These are phyloP conservation scores for Oncorhynchus masou DNA, from an alignment of 2,113 vertebrate genomes.

Conservation along the genomic window DNA sequence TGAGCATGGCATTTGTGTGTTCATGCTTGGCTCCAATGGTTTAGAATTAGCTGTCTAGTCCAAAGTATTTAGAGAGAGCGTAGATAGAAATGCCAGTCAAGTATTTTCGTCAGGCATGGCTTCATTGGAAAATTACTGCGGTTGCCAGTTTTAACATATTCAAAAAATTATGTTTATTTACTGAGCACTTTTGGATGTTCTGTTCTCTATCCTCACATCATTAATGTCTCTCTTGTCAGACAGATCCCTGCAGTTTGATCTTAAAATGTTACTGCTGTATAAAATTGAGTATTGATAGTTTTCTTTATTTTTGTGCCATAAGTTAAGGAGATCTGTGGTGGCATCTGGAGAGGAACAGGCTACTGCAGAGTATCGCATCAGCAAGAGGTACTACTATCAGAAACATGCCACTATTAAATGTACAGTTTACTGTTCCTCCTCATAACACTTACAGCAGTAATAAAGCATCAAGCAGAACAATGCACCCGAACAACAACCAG, in stretches of 20 bases:
- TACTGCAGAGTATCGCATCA: constrained; percentile 89
- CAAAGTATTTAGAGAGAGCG: not conserved
- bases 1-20: constrained; percentile 24
- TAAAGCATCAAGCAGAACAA: not conserved
- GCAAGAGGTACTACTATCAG: constrained; percentile 81
- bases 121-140: constrained; percentile 7
- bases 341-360: constrained; percentile 88
- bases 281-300: constrained; percentile 2
- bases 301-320: constrained; percentile 27
- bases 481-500: not conserved
- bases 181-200: not conserved
- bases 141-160: constrained; percentile 6
- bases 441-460: not conserved
- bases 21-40: constrained; percentile 6
- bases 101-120: constrained; percentile 8
- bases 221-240: not conserved
- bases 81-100: constrained; percentile 11
- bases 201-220: not conserved
- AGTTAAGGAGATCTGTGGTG: constrained; percentile 91
- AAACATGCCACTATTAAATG: not conserved
- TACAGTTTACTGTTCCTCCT: not conserved
- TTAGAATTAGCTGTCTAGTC: constrained; percentile 12
- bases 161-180: not conserved
- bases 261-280: not conserved
- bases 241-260: not conserved